Conservation (phyloP, 1,140 invertebrate species). For the Brachionus rubens region DNA sequence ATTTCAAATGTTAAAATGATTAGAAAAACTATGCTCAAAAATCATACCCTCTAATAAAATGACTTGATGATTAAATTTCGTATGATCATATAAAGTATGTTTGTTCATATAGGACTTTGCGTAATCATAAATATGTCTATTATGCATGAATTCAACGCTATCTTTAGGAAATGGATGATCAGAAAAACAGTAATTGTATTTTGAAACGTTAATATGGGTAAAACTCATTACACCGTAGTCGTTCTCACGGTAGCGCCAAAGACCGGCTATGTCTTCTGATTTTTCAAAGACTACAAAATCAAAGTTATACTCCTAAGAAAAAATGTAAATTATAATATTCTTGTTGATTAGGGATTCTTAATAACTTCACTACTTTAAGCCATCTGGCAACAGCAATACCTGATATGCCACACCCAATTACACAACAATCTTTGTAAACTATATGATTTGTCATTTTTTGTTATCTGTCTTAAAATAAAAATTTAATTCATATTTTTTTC, state of each 20-base stretch:
- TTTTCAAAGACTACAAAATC: slow-evolving; percentile 52
- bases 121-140: slow-evolving; percentile 38
- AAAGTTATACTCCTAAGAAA: slow-evolving; percentile 40
- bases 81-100: neutral
- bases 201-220: slow-evolving; percentile 59
- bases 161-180: slow-evolving; percentile 56
- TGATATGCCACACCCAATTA: slow-evolving; percentile 57
- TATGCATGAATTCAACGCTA: slow-evolving; percentile 46
- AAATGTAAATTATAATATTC: neutral
- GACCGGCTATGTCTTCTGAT: slow-evolving; percentile 54
- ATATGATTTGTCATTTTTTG: too few species aligned
- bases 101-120: slow-evolving; percentile 38
- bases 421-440: slow-evolving; percentile 55
- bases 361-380: slow-evolving; percentile 52
- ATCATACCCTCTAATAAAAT: slow-evolving; percentile 11
- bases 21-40: neutral
- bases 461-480: too few species aligned
- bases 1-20: neutral
- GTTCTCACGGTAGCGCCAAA: slow-evolving; percentile 56
- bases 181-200: slow-evolving; percentile 58
- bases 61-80: slow-evolving; percentile 37
- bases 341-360: neutral
- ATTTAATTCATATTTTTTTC: too few species aligned
- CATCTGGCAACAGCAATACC: slow-evolving; percentile 55
- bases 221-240: slow-evolving; percentile 59